Evolutionary conservation across 1,140 invertebrate genomes (phyloP).

Genomic region (Diprion similis): DNA sequence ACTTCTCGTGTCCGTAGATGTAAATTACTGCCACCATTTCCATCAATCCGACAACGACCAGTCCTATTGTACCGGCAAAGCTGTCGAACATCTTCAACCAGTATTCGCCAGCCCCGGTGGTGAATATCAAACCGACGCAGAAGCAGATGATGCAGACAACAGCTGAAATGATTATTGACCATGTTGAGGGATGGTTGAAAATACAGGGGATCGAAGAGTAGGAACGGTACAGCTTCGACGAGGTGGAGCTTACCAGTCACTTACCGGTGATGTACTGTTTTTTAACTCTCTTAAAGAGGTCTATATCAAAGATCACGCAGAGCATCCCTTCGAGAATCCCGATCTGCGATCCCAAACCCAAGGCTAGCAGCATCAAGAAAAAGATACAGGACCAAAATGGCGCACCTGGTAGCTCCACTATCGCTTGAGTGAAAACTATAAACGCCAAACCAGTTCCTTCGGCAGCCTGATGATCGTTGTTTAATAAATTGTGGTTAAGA

Average conservation of each 20-base stretch:
- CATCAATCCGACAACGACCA: conserved; percentile 89
- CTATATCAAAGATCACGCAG: conserved; percentile 91
- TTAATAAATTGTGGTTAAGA: neutral
- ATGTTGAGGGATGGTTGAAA: conserved; percentile 8
- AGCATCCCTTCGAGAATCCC: conserved; percentile 92
- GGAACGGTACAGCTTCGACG: neutral
- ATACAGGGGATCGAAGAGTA: neutral
- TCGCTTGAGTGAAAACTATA: conserved; percentile 91
- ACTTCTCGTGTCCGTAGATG: conserved; percentile 91
- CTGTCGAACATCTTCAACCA: conserved; percentile 96
- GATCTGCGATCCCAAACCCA: conserved; percentile 91
- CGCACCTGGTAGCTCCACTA: conserved; percentile 86
- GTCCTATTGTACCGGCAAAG: conserved; percentile 91
- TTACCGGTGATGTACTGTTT: conserved; percentile 87
- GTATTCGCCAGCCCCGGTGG: conserved; percentile 92
- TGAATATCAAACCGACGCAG: conserved; percentile 87
- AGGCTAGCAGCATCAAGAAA: conserved; percentile 89
- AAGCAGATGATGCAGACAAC: conserved; percentile 85
- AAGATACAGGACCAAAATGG: conserved; percentile 94
- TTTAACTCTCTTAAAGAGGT: conserved; percentile 85
- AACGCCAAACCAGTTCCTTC: conserved; percentile 92
- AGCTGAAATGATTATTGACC: conserved; percentile 62
- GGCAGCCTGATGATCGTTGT: conserved; percentile 71
- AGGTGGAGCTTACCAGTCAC: conserved; percentile 18
- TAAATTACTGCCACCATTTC: conserved; percentile 91